Evolutionary conservation across 2,888 invertebrate genomes (phyloP).

Genomic region (Allolobophora icterica): DNA sequence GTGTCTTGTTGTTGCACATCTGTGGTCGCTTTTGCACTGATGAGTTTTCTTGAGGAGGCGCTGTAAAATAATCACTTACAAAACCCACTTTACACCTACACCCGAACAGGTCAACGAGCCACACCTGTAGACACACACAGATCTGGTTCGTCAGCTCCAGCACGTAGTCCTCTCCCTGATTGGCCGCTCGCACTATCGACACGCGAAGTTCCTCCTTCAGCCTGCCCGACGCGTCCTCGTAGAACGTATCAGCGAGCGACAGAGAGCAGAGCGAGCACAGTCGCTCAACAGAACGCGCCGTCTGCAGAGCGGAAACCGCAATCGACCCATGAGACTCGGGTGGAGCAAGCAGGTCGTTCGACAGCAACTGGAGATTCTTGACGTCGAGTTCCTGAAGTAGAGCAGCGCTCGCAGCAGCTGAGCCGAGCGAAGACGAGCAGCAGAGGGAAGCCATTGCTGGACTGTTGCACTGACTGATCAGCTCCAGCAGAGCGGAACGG

Average conservation of each 20-base stretch:
- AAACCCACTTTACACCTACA: background rate
- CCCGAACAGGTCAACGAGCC: background rate
- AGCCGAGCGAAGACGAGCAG: conserved; percentile 51
- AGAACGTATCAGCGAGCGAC: conserved; percentile 55
- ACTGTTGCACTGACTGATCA: conserved; percentile 62
- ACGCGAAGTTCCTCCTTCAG: conserved; percentile 60
- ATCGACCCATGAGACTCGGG: conserved; percentile 58
- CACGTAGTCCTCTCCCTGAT: conserved; percentile 63
- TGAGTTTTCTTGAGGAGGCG: too few relatives aligned
- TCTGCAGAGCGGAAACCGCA: conserved; percentile 51
- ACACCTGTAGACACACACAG: conserved; percentile 62
- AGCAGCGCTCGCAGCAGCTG: conserved; percentile 60
- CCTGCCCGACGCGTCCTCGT: conserved; percentile 47
- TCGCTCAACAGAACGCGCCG: conserved; percentile 39
- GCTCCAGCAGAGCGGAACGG: conserved; percentile 59
- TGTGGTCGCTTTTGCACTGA: too few relatives aligned
- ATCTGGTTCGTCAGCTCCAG: conserved; percentile 63
- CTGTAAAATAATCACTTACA: background rate
- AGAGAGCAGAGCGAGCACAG: conserved; percentile 51
- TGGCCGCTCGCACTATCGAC: conserved; percentile 61
- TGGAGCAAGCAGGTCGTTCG: conserved; percentile 58
- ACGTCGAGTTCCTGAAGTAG: conserved; percentile 62
- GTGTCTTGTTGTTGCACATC: too few relatives aligned
- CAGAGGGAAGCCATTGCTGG: conserved; percentile 58
- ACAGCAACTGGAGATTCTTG: conserved; percentile 64